Percentiles rank a stretch among this genome's conserved stretches.
These are phyloP conservation scores for Caenorhabditis latens DNA, from an alignment of 1,140 invertebrate genomes.

Conservation along the genomic window DNA sequence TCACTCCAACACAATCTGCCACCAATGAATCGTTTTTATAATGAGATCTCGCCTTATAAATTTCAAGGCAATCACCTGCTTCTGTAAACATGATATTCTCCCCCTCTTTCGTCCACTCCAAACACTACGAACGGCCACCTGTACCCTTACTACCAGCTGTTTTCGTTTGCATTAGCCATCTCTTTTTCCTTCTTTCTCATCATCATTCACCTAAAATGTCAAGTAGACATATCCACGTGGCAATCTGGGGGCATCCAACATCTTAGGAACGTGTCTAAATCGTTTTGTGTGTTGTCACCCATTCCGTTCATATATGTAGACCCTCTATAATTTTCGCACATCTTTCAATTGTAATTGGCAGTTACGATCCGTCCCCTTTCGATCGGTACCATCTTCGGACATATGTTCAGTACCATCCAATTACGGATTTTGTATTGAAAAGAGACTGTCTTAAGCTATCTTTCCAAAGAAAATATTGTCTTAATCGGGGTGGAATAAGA, in stretches of 20 bases:
- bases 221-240: conserved; percentile 33
- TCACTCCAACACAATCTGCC: neutral
- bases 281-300: conserved; percentile 13
- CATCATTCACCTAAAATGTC: neutral
- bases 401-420: conserved; percentile 38
- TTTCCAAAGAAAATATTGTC: neutral
- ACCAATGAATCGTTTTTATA: neutral
- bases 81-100: conserved; percentile 49
- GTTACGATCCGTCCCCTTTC: conserved; percentile 4
- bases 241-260: neutral
- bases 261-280: neutral
- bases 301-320: neutral
- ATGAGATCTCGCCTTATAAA: conserved; percentile 27
- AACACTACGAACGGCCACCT: conserved; percentile 38
- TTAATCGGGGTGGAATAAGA: neutral
- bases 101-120: conserved; percentile 17
- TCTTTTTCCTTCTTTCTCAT: neutral
- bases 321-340: conserved; percentile 51
- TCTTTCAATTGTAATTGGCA: conserved; percentile 41
- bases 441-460: neutral
- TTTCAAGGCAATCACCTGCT: conserved; percentile 37
- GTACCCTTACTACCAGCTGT: conserved; percentile 43
- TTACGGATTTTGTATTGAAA: neutral
- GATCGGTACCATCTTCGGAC: conserved; percentile 11
- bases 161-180: conserved; percentile 44